Evolutionary conservation across 2,797 vertebrate species (phyloP).

Genomic region (Oreochromis mossambicus): DNA sequence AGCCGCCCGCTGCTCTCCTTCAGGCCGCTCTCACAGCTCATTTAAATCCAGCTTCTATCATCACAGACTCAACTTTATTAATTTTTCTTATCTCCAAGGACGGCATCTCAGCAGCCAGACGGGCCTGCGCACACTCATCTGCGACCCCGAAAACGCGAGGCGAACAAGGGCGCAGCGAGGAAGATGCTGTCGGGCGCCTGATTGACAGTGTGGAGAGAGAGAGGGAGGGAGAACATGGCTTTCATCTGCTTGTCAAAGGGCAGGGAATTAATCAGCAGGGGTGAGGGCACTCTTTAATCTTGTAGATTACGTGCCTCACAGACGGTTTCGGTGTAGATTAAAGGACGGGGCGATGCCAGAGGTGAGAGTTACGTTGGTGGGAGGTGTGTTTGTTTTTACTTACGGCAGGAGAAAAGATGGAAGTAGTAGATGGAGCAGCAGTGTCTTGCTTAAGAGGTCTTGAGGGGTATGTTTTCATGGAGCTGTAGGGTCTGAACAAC

Average conservation of each 20-base stretch:
- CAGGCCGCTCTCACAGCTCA: background rate
- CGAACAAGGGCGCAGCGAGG: background rate
- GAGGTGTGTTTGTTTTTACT: background rate
- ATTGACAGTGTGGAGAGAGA: background rate
- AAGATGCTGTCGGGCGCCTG: background rate
- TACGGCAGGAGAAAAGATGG: background rate
- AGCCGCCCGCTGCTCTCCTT: background rate
- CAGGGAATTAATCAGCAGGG: constrained; percentile 29
- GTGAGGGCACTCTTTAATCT: constrained; percentile 46
- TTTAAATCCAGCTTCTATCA: background rate
- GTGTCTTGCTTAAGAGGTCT: background rate
- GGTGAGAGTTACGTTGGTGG: background rate
- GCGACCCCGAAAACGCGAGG: background rate
- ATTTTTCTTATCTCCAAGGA: background rate
- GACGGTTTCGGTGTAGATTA: constrained; percentile 38
- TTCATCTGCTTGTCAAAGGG: constrained; percentile 47
- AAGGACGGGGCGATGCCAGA: background rate
- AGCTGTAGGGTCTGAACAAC: background rate
- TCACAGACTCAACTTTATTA: background rate
- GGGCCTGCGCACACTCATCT: background rate
- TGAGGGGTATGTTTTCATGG: background rate
- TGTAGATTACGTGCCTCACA: constrained; percentile 29
- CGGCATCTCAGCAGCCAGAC: background rate
- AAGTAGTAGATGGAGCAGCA: background rate
- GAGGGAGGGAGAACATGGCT: background rate